phyloP scores from a whole-genome alignment of 1,140 invertebrate genomes.

The Episyrphus balteatus region DNA sequence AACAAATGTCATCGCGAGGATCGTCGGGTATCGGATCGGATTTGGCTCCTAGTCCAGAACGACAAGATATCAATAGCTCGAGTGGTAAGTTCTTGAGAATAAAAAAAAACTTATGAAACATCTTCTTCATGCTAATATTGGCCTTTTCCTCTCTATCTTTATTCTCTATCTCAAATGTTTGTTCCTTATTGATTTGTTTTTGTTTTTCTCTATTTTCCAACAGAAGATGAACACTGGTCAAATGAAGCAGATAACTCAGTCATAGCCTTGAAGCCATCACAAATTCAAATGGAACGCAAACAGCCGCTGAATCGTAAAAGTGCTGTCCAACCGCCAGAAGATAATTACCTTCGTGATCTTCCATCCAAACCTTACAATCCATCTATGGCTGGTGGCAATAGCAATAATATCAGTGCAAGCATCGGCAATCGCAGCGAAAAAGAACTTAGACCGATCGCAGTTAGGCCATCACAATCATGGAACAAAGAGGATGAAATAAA shows the following conservation, averaged over 20 bases:
- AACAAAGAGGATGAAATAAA: constrained; percentile 31
- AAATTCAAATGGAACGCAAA: constrained; percentile 19
- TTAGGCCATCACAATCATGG: constrained; percentile 20
- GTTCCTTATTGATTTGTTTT: no score
- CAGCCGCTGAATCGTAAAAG: constrained; percentile 18
- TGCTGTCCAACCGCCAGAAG: constrained; percentile 31
- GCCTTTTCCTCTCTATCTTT: no score
- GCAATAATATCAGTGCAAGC: background rate
- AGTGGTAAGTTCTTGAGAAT: constrained; percentile 39
- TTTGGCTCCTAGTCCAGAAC: constrained; percentile 66
- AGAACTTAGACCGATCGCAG: constrained; percentile 13
- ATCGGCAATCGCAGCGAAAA: constrained; percentile 3
- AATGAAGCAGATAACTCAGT: constrained; percentile 35
- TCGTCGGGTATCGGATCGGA: constrained; percentile 78
- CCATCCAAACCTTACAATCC: constrained; percentile 31
- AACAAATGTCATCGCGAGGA: constrained; percentile 48
- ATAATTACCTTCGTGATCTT: constrained; percentile 28
- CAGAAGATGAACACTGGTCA: constrained; percentile 34
- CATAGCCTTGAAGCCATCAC: constrained; percentile 30
- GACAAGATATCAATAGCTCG: constrained; percentile 43
- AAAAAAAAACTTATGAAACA: no score
- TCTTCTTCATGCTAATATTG: no score
- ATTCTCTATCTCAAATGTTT: no score
- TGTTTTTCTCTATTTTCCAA: no score
- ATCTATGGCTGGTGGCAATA: background rate